A percentile compares a stretch with the other conserved stretches of the same genome.
Evolutionary conservation across 2,888 invertebrate genomes (phyloP).

Genomic region (Clistopyga incitator): DNA sequence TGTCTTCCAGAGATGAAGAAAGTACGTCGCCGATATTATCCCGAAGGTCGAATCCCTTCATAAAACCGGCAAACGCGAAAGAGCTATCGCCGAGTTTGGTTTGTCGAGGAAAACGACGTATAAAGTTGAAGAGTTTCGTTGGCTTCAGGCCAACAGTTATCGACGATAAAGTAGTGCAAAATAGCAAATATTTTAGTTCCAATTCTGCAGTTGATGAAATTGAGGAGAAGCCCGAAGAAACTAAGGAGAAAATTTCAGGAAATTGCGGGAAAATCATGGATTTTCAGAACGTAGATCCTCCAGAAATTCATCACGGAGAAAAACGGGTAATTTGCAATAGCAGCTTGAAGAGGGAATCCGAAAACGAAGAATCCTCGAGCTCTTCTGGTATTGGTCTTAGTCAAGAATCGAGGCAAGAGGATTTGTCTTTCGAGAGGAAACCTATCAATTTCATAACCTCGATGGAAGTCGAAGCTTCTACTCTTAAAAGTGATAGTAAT

Average conservation of each 20-base stretch:
- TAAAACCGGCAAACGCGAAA: constrained; percentile 58
- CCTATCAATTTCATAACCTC: constrained; percentile 5
- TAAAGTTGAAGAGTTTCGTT: constrained; percentile 70
- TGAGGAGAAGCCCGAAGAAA: constrained; percentile 25
- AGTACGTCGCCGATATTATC: constrained; percentile 65
- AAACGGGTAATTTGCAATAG: constrained; percentile 17
- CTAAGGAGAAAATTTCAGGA: constrained; percentile 16
- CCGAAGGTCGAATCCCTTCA: constrained; percentile 75
- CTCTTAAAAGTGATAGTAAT: constrained; percentile 42
- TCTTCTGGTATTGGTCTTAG: constrained; percentile 58
- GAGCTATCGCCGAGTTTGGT: constrained; percentile 79
- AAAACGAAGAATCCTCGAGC: constrained; percentile 37
- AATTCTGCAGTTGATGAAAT: constrained; percentile 38
- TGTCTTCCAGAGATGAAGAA: background rate
- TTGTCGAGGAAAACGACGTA: constrained; percentile 72
- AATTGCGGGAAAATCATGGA: background rate
- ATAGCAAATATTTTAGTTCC: constrained; percentile 79
- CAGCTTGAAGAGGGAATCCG: constrained; percentile 29
- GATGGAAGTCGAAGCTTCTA: background rate
- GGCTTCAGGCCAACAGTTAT: constrained; percentile 78
- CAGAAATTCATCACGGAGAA: background rate
- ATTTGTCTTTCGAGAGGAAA: constrained; percentile 16
- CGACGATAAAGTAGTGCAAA: constrained; percentile 72
- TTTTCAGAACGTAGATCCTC: background rate
- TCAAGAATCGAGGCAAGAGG: constrained; percentile 2